Conservation (phyloP, 1,140 invertebrate species). For the Aplysia californica region DNA sequence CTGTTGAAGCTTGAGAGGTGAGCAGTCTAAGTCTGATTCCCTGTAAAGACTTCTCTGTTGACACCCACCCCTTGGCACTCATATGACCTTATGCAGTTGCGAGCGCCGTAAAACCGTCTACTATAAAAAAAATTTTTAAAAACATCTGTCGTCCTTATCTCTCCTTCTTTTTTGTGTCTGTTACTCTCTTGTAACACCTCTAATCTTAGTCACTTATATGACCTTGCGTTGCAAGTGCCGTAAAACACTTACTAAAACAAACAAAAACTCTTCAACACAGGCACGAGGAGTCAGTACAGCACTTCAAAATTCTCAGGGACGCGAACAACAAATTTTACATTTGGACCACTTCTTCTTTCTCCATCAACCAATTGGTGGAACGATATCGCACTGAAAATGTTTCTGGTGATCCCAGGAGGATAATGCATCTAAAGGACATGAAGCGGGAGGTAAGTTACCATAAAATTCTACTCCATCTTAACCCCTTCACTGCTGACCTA, state of each 20-base stretch:
- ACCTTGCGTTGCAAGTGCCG: no score
- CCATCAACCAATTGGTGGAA: slow-evolving; percentile 26
- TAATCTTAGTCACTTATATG: not conserved
- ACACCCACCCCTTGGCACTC: no score
- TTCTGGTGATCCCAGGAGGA: not conserved
- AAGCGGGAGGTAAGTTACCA: slow-evolving; percentile 17
- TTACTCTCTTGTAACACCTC: not conserved
- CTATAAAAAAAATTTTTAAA: not conserved
- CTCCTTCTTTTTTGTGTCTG: not conserved
- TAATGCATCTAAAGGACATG: slow-evolving; percentile 14
- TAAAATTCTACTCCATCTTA: no score
- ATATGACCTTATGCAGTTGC: no score
- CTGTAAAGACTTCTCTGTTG: no score
- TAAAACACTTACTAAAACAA: no score
- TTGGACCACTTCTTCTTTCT: slow-evolving; percentile 24
- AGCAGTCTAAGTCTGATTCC: no score
- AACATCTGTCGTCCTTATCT: not conserved
- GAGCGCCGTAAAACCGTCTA: no score
- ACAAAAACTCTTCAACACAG: no score
- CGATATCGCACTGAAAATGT: slow-evolving; percentile 16
- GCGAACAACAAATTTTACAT: slow-evolving; percentile 22
- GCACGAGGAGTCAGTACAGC: slow-evolving; percentile 26
- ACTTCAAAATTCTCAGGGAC: slow-evolving; percentile 30
- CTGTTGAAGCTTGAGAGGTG: no score
- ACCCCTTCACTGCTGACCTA: no score